Conservation (phyloP, 2,113 vertebrate genomes). For the Leptocoma aspasia region DNA sequence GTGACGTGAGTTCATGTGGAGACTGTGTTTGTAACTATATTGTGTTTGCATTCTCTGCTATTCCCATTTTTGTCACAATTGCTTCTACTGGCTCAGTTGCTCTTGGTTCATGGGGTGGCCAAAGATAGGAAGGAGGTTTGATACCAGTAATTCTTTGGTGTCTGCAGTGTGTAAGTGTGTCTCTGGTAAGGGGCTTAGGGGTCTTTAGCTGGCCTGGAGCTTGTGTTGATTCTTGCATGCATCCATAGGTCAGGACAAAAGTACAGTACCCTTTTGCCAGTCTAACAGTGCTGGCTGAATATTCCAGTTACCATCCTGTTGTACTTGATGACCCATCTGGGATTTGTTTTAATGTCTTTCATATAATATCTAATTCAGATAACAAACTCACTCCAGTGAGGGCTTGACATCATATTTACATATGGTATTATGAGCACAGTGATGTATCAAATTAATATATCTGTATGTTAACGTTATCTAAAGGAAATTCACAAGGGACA, state of each 20-base stretch:
- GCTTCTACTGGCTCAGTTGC: neutral
- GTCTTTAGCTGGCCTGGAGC: neutral
- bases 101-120: neutral
- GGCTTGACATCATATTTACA: slow-evolving; percentile 25
- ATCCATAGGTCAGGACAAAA: neutral
- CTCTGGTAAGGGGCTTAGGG: fast-evolving
- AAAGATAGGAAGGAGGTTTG: neutral
- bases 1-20: neutral
- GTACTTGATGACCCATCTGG: neutral
- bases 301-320: neutral
- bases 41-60: neutral
- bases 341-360: neutral
- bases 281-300: neutral
- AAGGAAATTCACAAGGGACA: slow-evolving; percentile 26
- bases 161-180: fast-evolving
- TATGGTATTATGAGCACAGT: neutral
- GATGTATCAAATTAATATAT: slow-evolving; percentile 30
- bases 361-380: neutral
- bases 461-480: slow-evolving; percentile 27
- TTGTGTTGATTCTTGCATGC: neutral
- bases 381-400: neutral
- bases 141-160: fast-evolving
- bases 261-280: neutral
- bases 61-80: neutral
- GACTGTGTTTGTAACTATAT: neutral